Evolutionary conservation across 2,113 vertebrate species (phyloP).

Genomic region (Macquaria ambigua): DNA sequence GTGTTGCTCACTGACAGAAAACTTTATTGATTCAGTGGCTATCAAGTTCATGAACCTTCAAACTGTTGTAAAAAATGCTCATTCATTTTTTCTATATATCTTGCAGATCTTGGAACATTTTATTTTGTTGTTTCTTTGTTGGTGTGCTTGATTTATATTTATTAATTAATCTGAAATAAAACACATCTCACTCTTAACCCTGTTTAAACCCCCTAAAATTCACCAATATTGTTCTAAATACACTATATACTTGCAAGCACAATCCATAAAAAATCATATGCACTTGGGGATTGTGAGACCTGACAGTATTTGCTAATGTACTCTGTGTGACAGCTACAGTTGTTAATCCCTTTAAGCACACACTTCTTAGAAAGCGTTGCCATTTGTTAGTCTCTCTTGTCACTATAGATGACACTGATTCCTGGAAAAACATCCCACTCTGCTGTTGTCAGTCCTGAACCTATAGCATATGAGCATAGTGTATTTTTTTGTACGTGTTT

Average conservation of each 20-base stretch:
- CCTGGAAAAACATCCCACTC: neutral
- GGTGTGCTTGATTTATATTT: too few relatives aligned
- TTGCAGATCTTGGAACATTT: neutral
- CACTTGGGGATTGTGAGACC: neutral
- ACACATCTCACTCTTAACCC: too few relatives aligned
- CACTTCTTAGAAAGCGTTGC: neutral
- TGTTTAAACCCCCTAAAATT: too few relatives aligned
- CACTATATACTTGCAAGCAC: too few relatives aligned
- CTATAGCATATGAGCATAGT: neutral
- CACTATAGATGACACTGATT: neutral
- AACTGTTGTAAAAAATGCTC: too few relatives aligned
- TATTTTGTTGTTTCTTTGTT: too few relatives aligned
- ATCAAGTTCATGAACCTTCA: too few relatives aligned
- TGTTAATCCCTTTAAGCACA: neutral
- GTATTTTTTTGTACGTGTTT: conserved; percentile 15
- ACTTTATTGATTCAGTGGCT: too few relatives aligned
- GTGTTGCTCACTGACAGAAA: neutral
- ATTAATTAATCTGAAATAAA: too few relatives aligned
- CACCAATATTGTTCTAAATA: too few relatives aligned
- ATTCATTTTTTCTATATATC: neutral
- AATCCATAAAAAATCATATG: neutral
- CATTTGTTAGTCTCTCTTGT: neutral
- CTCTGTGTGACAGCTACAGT: neutral
- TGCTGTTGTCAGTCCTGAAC: neutral
- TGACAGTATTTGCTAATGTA: neutral